Conservation (phyloP, 1,140 invertebrate species). For the Zaprionus inermis region DNA sequence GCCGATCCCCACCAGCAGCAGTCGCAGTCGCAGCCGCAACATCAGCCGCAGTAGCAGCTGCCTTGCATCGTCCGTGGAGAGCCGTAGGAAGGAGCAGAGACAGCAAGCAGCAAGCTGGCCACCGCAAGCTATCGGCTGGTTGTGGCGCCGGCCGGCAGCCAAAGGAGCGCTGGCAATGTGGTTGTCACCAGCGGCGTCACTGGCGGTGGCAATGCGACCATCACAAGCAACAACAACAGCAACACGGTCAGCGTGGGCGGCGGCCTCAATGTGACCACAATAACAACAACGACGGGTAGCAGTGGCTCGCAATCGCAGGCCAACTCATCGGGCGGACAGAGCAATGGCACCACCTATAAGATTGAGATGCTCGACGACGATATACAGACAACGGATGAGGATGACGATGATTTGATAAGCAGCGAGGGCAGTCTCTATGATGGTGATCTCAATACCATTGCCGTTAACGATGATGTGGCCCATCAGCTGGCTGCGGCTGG, state of each 20-base stretch:
- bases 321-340: conserved; percentile 48
- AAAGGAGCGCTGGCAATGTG: conserved; percentile 51
- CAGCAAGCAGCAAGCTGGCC: conserved; percentile 57
- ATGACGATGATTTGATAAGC: conserved; percentile 91
- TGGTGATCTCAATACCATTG: conserved; percentile 90
- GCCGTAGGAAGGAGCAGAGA: not conserved
- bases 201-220: conserved; percentile 26
- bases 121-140: conserved; percentile 78
- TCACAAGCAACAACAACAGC: conserved; percentile 27
- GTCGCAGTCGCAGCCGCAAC: not conserved
- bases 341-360: conserved; percentile 77
- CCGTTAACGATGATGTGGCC: conserved; percentile 96
- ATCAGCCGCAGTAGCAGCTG: not conserved
- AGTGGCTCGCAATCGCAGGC: conserved; percentile 49
- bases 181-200: conserved; percentile 49
- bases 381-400: conserved; percentile 89
- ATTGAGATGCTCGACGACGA: conserved; percentile 87
- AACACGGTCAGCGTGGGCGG: conserved; percentile 22
- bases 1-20: not conserved
- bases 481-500: conserved; percentile 97
- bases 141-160: conserved; percentile 66
- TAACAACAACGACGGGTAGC: conserved; percentile 61
- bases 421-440: conserved; percentile 90
- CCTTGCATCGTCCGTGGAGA: not conserved
- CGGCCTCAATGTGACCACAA: conserved; percentile 82